These are phyloP conservation scores for Agrochola circellaris DNA, from an alignment of 2,888 invertebrate species.

Conservation along the genomic window DNA sequence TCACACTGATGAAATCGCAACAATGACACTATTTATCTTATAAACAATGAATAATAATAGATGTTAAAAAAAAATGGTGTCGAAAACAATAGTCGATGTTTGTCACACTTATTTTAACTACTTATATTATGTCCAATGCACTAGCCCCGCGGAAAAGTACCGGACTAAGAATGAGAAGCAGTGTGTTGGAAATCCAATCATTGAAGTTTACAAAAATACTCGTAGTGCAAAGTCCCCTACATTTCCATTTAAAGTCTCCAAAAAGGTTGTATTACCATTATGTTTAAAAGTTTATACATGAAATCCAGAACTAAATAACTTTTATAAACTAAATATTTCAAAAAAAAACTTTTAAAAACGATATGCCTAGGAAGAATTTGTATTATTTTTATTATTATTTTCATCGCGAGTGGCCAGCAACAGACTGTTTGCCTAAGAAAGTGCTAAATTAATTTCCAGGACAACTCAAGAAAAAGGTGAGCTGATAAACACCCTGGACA, in stretches of 20 bases:
- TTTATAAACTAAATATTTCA: too few species aligned
- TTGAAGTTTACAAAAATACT: background rate
- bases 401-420: background rate
- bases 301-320: background rate
- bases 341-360: background rate
- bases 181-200: background rate
- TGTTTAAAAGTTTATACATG: background rate
- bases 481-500: slow-evolving; percentile 92
- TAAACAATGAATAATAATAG: slow-evolving; percentile 15
- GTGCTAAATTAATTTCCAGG: slow-evolving; percentile 81
- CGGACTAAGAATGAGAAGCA: background rate
- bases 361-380: background rate
- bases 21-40: slow-evolving; percentile 21
- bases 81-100: slow-evolving; percentile 26
- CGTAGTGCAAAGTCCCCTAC: too few species aligned
- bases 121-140: background rate
- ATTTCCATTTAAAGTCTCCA: background rate
- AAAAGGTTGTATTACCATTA: background rate
- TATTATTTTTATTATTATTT: too few species aligned
- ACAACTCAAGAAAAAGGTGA: slow-evolving; percentile 94
- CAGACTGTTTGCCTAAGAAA: background rate
- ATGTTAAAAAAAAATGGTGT: slow-evolving; percentile 8
- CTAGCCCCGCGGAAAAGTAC: background rate
- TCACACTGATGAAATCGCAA: slow-evolving; percentile 26
- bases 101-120: background rate